Evolutionary conservation across 1,140 invertebrate genomes (phyloP), one percentile per base, ranked within the genome.

Genomic region (Conus ventricosus): DNA sequence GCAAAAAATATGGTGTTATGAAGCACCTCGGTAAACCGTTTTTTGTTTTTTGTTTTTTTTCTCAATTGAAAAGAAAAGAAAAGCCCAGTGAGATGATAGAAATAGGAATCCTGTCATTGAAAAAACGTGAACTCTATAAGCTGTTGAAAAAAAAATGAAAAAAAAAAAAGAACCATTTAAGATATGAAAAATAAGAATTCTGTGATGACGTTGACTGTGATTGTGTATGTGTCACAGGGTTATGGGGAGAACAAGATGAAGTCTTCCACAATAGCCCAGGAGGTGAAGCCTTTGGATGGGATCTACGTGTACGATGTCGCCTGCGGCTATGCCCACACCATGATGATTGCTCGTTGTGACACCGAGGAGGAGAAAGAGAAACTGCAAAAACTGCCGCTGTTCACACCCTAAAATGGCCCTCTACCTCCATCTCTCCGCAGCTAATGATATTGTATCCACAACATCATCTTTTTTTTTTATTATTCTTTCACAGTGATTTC

Each of bases 201-300:
- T 39, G 39, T 39, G 39, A 39, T 39, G 39, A 39, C 39, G 0
- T 39, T 39, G 39, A 39, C 39, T 39, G 39, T 39, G 8, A 15
- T 60, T 60, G 57, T 60, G 57, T 60, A 15, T n/a, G n/a, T 71
- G 67, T 91, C 91, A 27, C 93, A 98, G 97, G 98, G 98, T 90
- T 97, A 98, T 91, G 98, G 98, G 17, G 98, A 98, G 91, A 97
- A 97, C 93, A 97, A 97, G 92, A 91, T 94, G 10, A 98, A 98
- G 93, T 98, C 98, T 0, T 97, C 97, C 23, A 97, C 98, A 6
- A 96, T 96, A 63, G 98, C 98, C n/a, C 97, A 98, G 95, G 98
- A 99, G 96, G 97, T 98, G 23, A 97, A 97, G 89, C 96, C 97
- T 57, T 95, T 99, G 92, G 97, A 97, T 82, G 97, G 97, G 75